Base-by-base conservation (phyloP, 2,797 vertebrate species). In the Myripristis murdjan region DNA sequence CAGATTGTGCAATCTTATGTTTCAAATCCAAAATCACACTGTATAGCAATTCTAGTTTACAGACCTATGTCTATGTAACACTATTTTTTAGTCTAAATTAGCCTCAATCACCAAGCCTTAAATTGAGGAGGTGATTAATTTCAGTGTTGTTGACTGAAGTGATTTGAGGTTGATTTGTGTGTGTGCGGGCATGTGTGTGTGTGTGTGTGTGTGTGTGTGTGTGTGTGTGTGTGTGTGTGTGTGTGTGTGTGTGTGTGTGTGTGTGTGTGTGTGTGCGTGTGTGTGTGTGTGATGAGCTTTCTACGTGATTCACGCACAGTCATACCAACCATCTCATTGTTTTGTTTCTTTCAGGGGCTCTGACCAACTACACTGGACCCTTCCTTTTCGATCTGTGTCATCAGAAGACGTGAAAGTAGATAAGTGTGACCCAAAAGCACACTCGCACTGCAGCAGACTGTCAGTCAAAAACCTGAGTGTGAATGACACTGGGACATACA, bases 401-500 rank as follows among this genome's bases (percentile, higher is more conserved):
- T 92, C 86, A 8, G 82, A 90, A 0, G 88, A 87, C 4, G 88
- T 94, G 65, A 87, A 69, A 0, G 51, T 85, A n/a, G 79, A 86
- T 18, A 57, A 20, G 0, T 97, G 96, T 63, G 73, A 74, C 1
- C 37, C 60, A 18, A 59, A 31, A 15, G 72, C 39, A 0, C 58
- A 12, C 28, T 2, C 48, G 0, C 64, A 90, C 75, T 98, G 97
- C 92, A 96, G 93, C 84, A 90, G 47, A 68, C 89, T 98, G 1
- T 73, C 89, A 9, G 24, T 97, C 53, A 82, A 77, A 64, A 77
- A 85, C 24, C 81, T 95, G 65, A 82, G 0, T 0, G 89, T 80
- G 69, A 92, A 46, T 0, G 96, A 98, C 90, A 98, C 96, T 0
- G 96, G 97, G 0, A 88, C 58, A 16, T 95, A 97, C 87, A 93